A percentile compares a stretch with the other conserved stretches of the same genome.
phyloP scores from a whole-genome alignment of 1,140 invertebrate genomes.

The Brachionus manjavacas region DNA sequence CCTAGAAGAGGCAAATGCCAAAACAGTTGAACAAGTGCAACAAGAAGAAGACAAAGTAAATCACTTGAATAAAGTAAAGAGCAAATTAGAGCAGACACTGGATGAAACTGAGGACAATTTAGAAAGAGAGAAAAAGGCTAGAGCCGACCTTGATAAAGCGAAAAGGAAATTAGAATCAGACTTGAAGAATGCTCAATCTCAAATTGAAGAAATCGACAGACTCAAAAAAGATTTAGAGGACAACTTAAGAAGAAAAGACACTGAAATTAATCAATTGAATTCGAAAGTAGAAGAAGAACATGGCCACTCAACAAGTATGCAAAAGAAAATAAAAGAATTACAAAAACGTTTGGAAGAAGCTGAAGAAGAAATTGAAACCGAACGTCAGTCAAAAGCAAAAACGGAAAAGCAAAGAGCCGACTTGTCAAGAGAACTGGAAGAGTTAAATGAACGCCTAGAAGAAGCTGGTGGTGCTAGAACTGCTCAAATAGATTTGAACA shows the following conservation, averaged over 20 bases:
- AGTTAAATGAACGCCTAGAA: conserved; percentile 90
- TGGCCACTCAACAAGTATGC: conserved; percentile 83
- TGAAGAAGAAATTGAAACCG: conserved; percentile 93
- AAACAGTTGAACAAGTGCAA: conserved; percentile 90
- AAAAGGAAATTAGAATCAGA: conserved; percentile 89
- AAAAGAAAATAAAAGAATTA: conserved; percentile 98
- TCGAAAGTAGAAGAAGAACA: conserved; percentile 98
- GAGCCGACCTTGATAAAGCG: conserved; percentile 92
- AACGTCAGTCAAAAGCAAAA: conserved; percentile 75
- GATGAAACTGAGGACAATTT: conserved; percentile 94
- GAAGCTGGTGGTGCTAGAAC: conserved; percentile 97
- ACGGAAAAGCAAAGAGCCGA: conserved; percentile 96
- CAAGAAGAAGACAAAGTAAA: conserved; percentile 98
- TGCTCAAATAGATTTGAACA: conserved; percentile 97
- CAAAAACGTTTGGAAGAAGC: conserved; percentile 78
- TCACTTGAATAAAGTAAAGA: conserved; percentile 97
- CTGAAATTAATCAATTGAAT: conserved; percentile 85
- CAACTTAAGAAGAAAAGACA: conserved; percentile 72
- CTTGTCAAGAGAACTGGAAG: conserved; percentile 89
- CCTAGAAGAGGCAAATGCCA: conserved; percentile 87
- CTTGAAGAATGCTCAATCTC: conserved; percentile 95
- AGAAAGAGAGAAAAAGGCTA: conserved; percentile 96
- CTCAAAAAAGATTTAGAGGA: conserved; percentile 97
- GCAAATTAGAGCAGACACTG: conserved; percentile 92
- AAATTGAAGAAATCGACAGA: conserved; percentile 89